Conservation (phyloP, 2,113 vertebrate genomes). For the Indri indri region DNA sequence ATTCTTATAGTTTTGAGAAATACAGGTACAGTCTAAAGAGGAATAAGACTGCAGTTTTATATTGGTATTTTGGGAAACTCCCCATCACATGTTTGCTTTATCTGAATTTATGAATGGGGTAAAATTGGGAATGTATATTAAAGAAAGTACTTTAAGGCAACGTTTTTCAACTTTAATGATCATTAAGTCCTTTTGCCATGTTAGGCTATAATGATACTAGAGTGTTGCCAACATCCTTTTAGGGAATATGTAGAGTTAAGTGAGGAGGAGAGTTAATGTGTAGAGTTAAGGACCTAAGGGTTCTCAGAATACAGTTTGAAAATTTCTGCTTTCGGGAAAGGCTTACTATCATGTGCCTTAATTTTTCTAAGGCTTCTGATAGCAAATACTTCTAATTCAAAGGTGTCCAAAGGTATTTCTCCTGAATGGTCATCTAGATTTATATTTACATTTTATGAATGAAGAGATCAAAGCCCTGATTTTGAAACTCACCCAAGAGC, state of each 20-base stretch:
- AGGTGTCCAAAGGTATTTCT: neutral
- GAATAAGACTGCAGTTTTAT: neutral
- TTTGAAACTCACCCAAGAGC: neutral
- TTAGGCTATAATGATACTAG: neutral
- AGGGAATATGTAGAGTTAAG: neutral
- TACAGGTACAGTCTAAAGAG: neutral
- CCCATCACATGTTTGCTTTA: neutral
- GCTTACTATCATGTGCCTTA: neutral
- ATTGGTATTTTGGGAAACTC: neutral
- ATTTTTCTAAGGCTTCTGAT: neutral
- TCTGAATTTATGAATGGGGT: neutral
- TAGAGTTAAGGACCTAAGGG: neutral
- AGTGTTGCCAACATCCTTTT: neutral
- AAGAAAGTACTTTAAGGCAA: neutral
- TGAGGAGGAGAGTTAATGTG: neutral
- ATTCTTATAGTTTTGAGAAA: neutral
- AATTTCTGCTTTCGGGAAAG: neutral
- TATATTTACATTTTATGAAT: neutral
- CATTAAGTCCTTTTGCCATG: neutral
- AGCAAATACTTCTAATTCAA: neutral
- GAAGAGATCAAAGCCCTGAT: neutral
- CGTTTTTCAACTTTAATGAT: neutral
- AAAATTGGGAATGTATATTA: neutral
- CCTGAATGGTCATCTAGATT: neutral
- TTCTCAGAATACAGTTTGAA: neutral